Evolutionary conservation across 2,113 vertebrate species (phyloP).

Genomic region (human (Homo sapiens)): GRCh38 chr3:148067001-148067500

Average conservation of each 20-base stretch:
- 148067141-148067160: conserved; percentile 51
- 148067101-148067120: conserved; percentile 68
- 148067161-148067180: neutral
- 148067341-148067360: neutral
- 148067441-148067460: neutral
- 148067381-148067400: neutral
- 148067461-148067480: conserved; percentile 33
- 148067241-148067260: conserved; percentile 55
- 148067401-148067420: neutral
- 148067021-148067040: conserved; percentile 76
- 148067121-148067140: conserved; percentile 45
- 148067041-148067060: conserved; percentile 69
- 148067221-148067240: conserved; percentile 45
- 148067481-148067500: neutral
- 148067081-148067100: conserved; percentile 66
- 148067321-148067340: neutral
- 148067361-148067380: neutral
- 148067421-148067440: neutral
- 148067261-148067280: conserved; percentile 30
- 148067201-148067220: conserved; percentile 48
- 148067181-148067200: conserved; percentile 48
- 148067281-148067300: neutral
- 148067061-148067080: conserved; percentile 57
- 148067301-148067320: conserved; percentile 51
- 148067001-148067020: conserved; percentile 59